phyloP scores from a whole-genome alignment of 2,888 invertebrate genomes.

The Chydorus sphaericus region DNA sequence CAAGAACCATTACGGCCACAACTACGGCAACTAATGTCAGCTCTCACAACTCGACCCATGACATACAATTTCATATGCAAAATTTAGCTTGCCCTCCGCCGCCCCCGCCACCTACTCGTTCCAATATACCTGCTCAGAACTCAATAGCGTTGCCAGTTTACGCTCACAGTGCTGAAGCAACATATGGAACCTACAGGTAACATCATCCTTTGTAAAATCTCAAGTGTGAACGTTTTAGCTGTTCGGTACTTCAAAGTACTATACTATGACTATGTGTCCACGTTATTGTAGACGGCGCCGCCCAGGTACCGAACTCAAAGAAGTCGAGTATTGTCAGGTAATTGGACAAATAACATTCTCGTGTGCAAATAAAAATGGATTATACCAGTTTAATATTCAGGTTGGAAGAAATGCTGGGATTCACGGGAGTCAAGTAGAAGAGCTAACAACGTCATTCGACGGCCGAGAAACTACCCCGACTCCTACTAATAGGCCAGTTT shows the following conservation, averaged over 20 bases:
- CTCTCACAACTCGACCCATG: conserved; percentile 13
- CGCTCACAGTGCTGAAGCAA: conserved; percentile 11
- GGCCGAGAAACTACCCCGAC: background rate
- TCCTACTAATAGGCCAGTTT: background rate
- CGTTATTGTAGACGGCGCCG: background rate
- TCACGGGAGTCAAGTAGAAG: conserved; percentile 5
- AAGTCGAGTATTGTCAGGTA: background rate
- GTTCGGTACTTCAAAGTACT: background rate
- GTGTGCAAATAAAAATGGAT: background rate
- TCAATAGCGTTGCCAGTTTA: conserved; percentile 12
- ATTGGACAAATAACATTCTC: background rate
- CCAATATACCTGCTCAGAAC: background rate
- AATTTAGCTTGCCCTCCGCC: conserved; percentile 6
- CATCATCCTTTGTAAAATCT: background rate
- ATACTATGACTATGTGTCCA: background rate
- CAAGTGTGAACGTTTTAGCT: background rate
- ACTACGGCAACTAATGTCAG: conserved; percentile 7
- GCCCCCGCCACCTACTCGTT: conserved; percentile 5
- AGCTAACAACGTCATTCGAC: conserved; percentile 12
- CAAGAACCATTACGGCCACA: conserved; percentile 4
- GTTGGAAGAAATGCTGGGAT: background rate
- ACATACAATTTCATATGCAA: conserved; percentile 12
- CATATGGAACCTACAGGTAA: conserved; percentile 15
- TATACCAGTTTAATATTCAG: background rate
- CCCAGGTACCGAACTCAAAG: background rate